Evolutionary conservation across 2,113 vertebrate species (phyloP).

Genomic region (Takifugu bimaculatus): DNA sequence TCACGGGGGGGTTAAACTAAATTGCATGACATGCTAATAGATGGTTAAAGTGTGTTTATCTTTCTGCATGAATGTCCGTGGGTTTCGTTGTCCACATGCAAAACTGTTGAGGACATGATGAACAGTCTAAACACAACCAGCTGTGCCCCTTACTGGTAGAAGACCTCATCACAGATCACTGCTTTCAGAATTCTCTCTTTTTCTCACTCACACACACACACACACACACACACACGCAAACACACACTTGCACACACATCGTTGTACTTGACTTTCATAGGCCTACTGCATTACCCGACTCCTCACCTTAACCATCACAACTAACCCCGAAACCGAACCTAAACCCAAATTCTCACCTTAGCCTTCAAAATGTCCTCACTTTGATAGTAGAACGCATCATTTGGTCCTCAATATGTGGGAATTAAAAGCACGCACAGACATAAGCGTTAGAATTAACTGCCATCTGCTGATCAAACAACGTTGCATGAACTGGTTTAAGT

Average conservation of each 20-base stretch:
- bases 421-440: neutral
- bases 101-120: constrained; percentile 53
- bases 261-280: no score
- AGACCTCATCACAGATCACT: constrained; percentile 18
- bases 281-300: no score
- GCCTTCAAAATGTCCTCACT: no score
- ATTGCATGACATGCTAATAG: constrained; percentile 34
- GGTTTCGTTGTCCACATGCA: constrained; percentile 20
- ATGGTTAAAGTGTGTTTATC: constrained; percentile 39
- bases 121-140: constrained; percentile 79
- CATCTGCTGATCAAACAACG: no score
- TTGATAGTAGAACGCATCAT: neutral
- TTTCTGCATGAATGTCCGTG: constrained; percentile 17
- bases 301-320: no score
- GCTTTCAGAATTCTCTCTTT: constrained; percentile 1
- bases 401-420: constrained; percentile 8
- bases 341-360: no score
- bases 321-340: no score
- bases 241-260: neutral
- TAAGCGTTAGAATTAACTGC: neutral
- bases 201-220: neutral
- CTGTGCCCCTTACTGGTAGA: constrained; percentile 38
- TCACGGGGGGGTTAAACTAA: constrained; percentile 16
- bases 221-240: neutral
- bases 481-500: no score